Conservation (phyloP, 1,140 invertebrate genomes). For the Chlorops oryzae region DNA sequence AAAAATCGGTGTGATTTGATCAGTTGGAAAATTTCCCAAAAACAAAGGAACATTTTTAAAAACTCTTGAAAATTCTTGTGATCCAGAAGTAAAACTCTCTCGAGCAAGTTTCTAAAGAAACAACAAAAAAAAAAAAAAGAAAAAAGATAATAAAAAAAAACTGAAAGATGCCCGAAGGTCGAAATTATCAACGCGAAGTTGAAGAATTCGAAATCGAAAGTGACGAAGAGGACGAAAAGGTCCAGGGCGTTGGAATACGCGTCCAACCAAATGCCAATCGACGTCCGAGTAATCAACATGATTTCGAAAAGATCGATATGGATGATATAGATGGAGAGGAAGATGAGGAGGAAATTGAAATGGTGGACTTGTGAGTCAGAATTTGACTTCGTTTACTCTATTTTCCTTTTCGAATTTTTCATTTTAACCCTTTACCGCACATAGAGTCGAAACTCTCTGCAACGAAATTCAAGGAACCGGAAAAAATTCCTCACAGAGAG, state of each 20-base stretch:
- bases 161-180: slow-evolving; percentile 33
- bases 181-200: slow-evolving; percentile 33
- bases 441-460: no score
- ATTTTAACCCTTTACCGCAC: no score
- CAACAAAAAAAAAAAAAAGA: background rate
- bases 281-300: slow-evolving; percentile 15
- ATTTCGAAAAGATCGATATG: slow-evolving; percentile 19
- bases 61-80: background rate
- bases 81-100: background rate
- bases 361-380: slow-evolving; percentile 44
- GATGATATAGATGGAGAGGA: slow-evolving; percentile 25
- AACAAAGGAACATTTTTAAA: background rate
- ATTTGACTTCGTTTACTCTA: no score
- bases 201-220: slow-evolving; percentile 42
- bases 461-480: no score
- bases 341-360: slow-evolving; percentile 33
- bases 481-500: no score
- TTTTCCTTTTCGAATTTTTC: no score
- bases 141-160: background rate
- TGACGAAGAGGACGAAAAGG: slow-evolving; percentile 39
- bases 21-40: background rate
- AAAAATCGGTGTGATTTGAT: no score
- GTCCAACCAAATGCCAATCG: slow-evolving; percentile 25
- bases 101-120: background rate
- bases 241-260: slow-evolving; percentile 35